Base-by-base conservation (phyloP, 1,140 invertebrate species). In the Aporrectodea caliginosa region DNA sequence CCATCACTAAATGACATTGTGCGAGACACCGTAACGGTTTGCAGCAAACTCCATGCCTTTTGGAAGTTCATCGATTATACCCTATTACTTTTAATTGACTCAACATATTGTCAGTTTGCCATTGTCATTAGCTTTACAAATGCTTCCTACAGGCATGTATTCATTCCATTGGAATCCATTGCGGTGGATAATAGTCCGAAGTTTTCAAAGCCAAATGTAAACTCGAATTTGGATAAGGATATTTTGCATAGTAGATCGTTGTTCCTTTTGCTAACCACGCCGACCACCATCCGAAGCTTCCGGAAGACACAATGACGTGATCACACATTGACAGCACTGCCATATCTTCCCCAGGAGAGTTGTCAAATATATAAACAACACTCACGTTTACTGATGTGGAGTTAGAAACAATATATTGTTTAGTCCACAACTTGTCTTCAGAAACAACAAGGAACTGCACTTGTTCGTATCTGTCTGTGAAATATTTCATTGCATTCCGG, bases 251-350 rank as follows among this genome's bases (percentile, higher is more conserved):
- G 68, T 84, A 84, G 0, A 83, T 69, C 2, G 80, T 81, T 0
- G 76, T 82, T 6, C 82, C 83, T 68, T 83, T 82, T 0, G 73
- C 72, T 2, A 86, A 35, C 77, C 82, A 86, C n/a, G 77, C 82
- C n/a, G 81, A 77, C 85, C 84, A 86, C 83, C 84, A 86, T 1
- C 83, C 83, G 75, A 84, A 86, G 1, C 85, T 84, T 1, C 85
- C 85, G 1, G 84, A 84, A 0, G 83, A 83, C 35, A 86, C 84
- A 16, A 86, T 82, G 1, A 81, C 83, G 69, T 86, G 84, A 77
- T 86, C 82, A 74, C 85, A 86, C 31, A 79, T 70, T 0, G 82
- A 71, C 32, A 86, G 75, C 0, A 81, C 77, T 27, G 85, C 84
- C 80, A 86, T 74, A 78, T 86, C 85, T 1, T 86, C 77, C 79